Base-by-base conservation (phyloP, 2,113 vertebrate genomes). In the Platysternon megacephalum region DNA sequence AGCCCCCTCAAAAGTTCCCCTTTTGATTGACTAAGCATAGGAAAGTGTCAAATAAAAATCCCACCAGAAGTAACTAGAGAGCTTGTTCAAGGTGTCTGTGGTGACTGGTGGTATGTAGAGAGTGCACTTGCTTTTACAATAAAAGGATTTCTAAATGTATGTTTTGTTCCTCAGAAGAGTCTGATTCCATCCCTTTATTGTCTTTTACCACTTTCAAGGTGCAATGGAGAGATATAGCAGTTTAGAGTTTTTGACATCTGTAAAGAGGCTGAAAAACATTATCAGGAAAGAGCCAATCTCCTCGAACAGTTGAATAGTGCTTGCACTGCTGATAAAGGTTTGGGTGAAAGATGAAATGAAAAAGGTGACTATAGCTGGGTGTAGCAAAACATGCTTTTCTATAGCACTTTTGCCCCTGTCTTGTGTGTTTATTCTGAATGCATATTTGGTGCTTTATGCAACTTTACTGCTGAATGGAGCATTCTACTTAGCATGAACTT, bases 321-420 rank as follows among this genome's bases (percentile, higher is more conserved):
- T 95, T 10, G 0, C 79, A 42, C 49, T 56, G 90, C 65, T 92
- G 93, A 96, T 55, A 97, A 96, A 97, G 96, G 95, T 93, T 94
- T 96, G 88, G 94, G 92, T 95, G 96, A 96, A 96, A 97, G 94
- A 96, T 91, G 91, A 95, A 97, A 96, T 96, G 94, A 97, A 95
- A 96, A 96, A 90, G 26, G 92, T 84, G 80, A 72, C 80, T 97
- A 29, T 28, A 90, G 95, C 78, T 93, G 92, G 84, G 39, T 55
- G 85, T 84, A 97, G 96, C 44, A 95, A 95, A 96, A 93, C 86
- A 93, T 83, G 88, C 86, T 94, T 94, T 95, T 96, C 93, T 95
- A 87, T 83, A 95, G 83, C 92, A 89, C 85, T 95, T 97, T 88
- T 94, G 79, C 92, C 88, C 52, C 72, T 49, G 58, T 39, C 89